A percentile compares a stretch with the other conserved stretches of the same genome.
Conservation (phyloP, 2,797 vertebrate species). For the Clarias pachynema region DNA sequence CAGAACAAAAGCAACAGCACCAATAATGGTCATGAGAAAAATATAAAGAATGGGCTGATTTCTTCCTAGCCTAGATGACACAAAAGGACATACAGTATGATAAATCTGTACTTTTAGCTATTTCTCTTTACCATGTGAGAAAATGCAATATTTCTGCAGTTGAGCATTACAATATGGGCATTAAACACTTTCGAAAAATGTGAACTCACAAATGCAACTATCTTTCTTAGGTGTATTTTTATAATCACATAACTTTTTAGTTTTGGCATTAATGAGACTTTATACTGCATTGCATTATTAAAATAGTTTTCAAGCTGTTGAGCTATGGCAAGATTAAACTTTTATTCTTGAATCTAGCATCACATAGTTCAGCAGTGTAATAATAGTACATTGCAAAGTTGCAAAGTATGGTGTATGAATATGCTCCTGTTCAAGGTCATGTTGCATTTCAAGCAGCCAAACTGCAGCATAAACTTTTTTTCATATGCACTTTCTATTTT, state of each 20-base stretch:
- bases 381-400: neutral
- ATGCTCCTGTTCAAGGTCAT: neutral
- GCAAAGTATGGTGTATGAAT: neutral
- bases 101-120: neutral
- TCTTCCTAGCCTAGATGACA: neutral
- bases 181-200: neutral
- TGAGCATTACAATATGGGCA: neutral
- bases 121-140: neutral
- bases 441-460: neutral
- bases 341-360: neutral
- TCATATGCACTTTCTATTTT: neutral
- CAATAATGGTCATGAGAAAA: neutral
- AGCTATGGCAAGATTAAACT: neutral
- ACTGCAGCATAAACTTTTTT: neutral
- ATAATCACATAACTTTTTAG: neutral
- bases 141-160: neutral
- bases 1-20: neutral
- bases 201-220: neutral
- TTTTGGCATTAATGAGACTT: neutral
- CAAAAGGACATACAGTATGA: neutral
- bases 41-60: neutral
- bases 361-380: neutral
- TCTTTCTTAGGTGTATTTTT: neutral
- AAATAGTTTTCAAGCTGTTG: neutral
- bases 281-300: neutral